These are phyloP conservation scores for Malacosoma neustria DNA, from an alignment of 2,888 invertebrate genomes.

Conservation along the genomic window DNA sequence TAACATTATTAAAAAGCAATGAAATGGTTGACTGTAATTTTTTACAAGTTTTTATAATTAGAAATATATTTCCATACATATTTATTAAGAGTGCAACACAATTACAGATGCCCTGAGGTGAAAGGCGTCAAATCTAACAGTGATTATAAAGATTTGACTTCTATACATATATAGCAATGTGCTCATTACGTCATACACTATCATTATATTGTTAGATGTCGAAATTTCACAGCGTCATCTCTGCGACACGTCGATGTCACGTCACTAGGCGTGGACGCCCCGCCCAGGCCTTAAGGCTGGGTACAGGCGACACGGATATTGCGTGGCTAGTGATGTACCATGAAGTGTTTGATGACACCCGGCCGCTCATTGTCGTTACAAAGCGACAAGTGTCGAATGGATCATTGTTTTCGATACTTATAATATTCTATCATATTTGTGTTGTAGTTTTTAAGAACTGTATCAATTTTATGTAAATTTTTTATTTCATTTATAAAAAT, in stretches of 20 bases:
- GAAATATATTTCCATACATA: too few relatives aligned
- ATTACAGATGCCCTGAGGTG: background rate
- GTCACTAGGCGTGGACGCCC: constrained; percentile 25
- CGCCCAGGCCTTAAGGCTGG: constrained; percentile 40
- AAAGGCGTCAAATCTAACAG: background rate
- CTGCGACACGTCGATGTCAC: background rate
- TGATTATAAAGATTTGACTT: background rate
- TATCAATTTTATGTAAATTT: too few relatives aligned
- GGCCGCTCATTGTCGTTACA: background rate
- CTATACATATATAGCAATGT: background rate
- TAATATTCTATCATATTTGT: background rate
- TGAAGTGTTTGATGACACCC: constrained; percentile 2
- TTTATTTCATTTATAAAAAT: too few relatives aligned
- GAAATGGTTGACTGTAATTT: too few relatives aligned
- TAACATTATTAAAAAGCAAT: too few relatives aligned
- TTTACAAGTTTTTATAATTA: too few relatives aligned
- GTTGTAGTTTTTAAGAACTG: too few relatives aligned
- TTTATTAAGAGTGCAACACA: too few relatives aligned
- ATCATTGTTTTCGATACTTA: background rate
- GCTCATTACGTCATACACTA: background rate
- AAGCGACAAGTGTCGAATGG: background rate
- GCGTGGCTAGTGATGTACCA: constrained; percentile 24
- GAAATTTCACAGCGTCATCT: background rate
- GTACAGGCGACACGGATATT: constrained; percentile 42
- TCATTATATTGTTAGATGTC: background rate